Evolutionary conservation across 2,113 vertebrate genomes (phyloP).

Genomic region (Loxodonta africana): DNA sequence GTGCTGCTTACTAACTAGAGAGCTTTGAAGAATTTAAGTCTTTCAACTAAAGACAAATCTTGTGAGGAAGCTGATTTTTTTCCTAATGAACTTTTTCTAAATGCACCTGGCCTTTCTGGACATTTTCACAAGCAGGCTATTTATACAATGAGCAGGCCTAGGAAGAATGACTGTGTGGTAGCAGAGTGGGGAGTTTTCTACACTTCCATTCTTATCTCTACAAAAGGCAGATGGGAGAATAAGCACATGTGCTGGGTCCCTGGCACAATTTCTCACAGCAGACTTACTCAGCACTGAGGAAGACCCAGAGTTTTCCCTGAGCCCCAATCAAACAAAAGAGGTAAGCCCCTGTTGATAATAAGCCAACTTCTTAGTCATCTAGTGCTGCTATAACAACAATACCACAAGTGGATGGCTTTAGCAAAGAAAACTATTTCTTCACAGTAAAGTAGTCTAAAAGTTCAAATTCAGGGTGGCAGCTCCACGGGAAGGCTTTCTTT

Average conservation of each 20-base stretch:
- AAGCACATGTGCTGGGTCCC: slow-evolving; percentile 41
- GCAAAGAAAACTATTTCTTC: no score
- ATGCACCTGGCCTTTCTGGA: not conserved
- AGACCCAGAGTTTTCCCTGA: slow-evolving; percentile 18
- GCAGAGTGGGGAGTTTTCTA: not conserved
- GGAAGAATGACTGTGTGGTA: not conserved
- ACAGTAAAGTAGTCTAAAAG: no score
- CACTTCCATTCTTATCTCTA: slow-evolving; percentile 53
- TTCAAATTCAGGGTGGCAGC: no score
- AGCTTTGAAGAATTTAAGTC: not conserved
- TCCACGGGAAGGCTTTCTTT: no score
- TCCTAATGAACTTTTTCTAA: not conserved
- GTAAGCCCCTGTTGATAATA: slow-evolving; percentile 72
- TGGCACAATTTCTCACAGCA: slow-evolving; percentile 41
- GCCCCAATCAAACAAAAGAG: not conserved
- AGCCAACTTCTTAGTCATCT: no score
- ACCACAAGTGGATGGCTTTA: no score
- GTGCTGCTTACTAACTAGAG: not conserved
- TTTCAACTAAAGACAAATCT: slow-evolving; percentile 21
- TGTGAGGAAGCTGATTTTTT: not conserved
- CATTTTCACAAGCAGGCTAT: not conserved
- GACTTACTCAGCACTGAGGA: slow-evolving; percentile 37
- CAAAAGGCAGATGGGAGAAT: slow-evolving; percentile 80
- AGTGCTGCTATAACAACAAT: no score
- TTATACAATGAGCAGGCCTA: not conserved